phyloP scores from a whole-genome alignment of 2,113 vertebrate species.

The Rallus limicola region DNA sequence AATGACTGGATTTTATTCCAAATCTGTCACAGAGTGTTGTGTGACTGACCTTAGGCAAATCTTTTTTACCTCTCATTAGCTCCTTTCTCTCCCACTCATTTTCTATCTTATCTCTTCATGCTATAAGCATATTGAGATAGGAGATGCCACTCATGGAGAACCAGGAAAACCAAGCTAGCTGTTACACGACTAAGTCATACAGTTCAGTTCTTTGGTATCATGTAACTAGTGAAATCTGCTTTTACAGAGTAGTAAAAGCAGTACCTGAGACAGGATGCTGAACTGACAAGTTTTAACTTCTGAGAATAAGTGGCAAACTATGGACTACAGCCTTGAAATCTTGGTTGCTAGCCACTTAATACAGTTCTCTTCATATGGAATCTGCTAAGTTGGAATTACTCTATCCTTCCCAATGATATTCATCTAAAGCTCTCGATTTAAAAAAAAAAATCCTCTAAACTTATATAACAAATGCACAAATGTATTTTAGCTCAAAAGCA shows the following conservation, averaged over 20 bases:
- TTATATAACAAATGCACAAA: conserved; percentile 56
- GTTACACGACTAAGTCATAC: not conserved
- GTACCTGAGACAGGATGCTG: not conserved
- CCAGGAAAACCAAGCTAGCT: not conserved
- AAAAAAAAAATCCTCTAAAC: not conserved
- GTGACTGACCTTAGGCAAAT: not conserved
- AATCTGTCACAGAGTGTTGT: not conserved
- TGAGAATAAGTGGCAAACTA: not conserved
- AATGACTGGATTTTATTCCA: conserved; percentile 2
- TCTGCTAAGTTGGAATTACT: not conserved
- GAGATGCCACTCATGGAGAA: not conserved
- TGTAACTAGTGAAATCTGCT: not conserved
- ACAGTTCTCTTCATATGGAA: not conserved
- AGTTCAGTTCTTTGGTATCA: not conserved
- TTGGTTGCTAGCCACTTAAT: not conserved
- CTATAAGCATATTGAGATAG: not conserved
- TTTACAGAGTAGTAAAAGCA: not conserved
- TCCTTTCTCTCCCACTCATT: not conserved
- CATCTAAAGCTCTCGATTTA: not conserved
- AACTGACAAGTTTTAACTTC: not conserved
- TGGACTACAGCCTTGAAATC: not conserved
- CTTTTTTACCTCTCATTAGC: not conserved
- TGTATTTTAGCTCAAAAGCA: conserved; percentile 50
- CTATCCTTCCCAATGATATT: not conserved
- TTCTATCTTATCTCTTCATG: not conserved